Evolutionary conservation across 2,113 vertebrate genomes (phyloP).

Genomic region (Hippocampus mohnikei): DNA sequence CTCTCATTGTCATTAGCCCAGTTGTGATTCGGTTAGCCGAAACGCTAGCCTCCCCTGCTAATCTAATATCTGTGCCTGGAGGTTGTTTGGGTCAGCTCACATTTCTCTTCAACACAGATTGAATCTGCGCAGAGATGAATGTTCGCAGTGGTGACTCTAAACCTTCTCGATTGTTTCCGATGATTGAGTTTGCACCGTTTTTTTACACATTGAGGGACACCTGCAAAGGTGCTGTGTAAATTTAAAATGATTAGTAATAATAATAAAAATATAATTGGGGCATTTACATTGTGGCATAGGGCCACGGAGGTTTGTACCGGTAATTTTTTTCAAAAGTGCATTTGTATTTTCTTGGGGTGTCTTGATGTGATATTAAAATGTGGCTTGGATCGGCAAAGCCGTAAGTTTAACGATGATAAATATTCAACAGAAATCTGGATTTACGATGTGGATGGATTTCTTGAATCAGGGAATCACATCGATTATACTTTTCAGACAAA

Average conservation of each 20-base stretch:
- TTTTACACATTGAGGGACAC: slow-evolving; percentile 13
- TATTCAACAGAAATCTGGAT: too few species aligned
- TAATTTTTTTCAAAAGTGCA: too few species aligned
- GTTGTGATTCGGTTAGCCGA: slow-evolving; percentile 62
- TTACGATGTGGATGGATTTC: too few species aligned
- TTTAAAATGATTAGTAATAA: background rate
- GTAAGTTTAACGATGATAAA: too few species aligned
- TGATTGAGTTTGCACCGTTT: slow-evolving; percentile 29
- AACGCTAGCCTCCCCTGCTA: slow-evolving; percentile 54
- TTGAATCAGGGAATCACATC: too few species aligned
- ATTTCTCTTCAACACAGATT: slow-evolving; percentile 61
- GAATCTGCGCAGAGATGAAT: slow-evolving; percentile 52
- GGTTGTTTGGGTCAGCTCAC: slow-evolving; percentile 58
- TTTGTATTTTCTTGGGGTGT: too few species aligned
- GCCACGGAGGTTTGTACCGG: too few species aligned
- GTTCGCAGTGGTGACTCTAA: slow-evolving; percentile 9
- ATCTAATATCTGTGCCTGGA: slow-evolving; percentile 55
- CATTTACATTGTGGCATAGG: background rate
- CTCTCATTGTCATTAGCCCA: slow-evolving; percentile 53
- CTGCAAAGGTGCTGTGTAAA: too few species aligned
- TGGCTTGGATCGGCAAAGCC: too few species aligned
- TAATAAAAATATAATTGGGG: background rate
- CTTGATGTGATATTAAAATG: too few species aligned
- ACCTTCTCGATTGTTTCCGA: slow-evolving; percentile 28
- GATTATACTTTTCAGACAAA: too few species aligned